Conservation (phyloP, 2,888 invertebrate species). For the Drosophila rellima region DNA sequence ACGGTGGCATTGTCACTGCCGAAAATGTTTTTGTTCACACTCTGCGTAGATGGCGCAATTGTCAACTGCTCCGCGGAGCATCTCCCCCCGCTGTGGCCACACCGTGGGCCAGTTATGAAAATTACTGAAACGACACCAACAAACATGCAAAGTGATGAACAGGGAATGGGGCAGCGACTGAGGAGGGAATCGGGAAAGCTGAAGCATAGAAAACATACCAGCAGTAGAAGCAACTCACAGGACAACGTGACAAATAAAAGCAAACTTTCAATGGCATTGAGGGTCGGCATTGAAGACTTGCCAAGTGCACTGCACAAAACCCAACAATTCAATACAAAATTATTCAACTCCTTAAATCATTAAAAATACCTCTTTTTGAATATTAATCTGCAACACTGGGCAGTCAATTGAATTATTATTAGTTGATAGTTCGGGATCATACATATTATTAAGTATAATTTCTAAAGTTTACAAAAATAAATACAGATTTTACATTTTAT, state of each 20-base stretch:
- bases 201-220: slow-evolving; percentile 48
- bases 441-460: too few relatives aligned
- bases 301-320: slow-evolving; percentile 30
- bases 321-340: too few relatives aligned
- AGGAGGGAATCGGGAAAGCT: slow-evolving; percentile 8
- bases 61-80: slow-evolving; percentile 58
- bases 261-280: slow-evolving; percentile 37
- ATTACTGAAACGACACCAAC: slow-evolving; percentile 78
- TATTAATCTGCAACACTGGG: too few relatives aligned
- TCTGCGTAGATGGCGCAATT: slow-evolving; percentile 60
- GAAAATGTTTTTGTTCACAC: slow-evolving; percentile 78
- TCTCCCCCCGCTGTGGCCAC: slow-evolving; percentile 27
- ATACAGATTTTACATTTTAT: too few relatives aligned
- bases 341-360: too few relatives aligned
- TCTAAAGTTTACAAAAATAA: too few relatives aligned
- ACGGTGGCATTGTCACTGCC: slow-evolving; percentile 36
- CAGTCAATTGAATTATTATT: too few relatives aligned
- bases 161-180: slow-evolving; percentile 3
- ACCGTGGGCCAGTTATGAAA: slow-evolving; percentile 76
- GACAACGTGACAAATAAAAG: slow-evolving; percentile 74
- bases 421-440: too few relatives aligned
- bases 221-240: slow-evolving; percentile 50
- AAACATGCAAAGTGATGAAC: slow-evolving; percentile 52
- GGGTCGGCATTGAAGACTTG: slow-evolving; percentile 41
- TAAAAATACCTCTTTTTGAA: too few relatives aligned